Percentiles rank a stretch among this genome's conserved stretches.
These are phyloP conservation scores for Catocala fraxini DNA, from an alignment of 2,888 invertebrate species.

Conservation along the genomic window DNA sequence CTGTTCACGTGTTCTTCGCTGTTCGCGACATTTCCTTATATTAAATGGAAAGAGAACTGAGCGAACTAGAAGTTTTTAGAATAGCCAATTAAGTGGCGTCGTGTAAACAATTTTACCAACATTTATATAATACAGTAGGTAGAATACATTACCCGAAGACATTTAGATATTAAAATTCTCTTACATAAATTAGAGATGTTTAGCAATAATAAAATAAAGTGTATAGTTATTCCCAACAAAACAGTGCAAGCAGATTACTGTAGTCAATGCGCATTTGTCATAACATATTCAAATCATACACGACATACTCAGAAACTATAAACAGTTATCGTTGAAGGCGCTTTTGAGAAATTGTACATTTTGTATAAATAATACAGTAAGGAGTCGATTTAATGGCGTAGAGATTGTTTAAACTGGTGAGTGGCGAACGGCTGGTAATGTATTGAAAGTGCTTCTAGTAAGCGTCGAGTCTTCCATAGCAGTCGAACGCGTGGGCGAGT, in stretches of 20 bases:
- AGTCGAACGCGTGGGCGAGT: conserved; percentile 79
- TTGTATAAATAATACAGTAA: conserved; percentile 85
- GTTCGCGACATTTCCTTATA: conserved; percentile 21
- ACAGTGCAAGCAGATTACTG: conserved; percentile 58
- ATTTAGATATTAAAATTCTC: conserved; percentile 40
- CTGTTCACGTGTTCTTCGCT: conserved; percentile 39
- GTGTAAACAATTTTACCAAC: conserved; percentile 33
- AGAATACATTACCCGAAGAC: conserved; percentile 38
- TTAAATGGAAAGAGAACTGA: conserved; percentile 30
- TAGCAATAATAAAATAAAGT: conserved; percentile 33
- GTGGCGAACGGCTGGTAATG: conserved; percentile 81
- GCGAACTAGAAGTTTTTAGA: conserved; percentile 26
- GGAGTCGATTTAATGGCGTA: conserved; percentile 81
- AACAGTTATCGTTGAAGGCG: conserved; percentile 63
- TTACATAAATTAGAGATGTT: conserved; percentile 36
- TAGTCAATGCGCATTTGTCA: conserved; percentile 56
- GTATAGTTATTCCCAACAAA: conserved; percentile 23
- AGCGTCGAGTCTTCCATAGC: conserved; percentile 87
- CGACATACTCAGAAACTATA: conserved; percentile 62
- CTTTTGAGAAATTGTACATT: conserved; percentile 85
- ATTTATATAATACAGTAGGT: conserved; percentile 42
- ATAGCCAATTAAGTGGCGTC: conserved; percentile 22
- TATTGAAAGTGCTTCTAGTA: conserved; percentile 85
- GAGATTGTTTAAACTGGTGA: conserved; percentile 72
- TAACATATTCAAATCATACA: conserved; percentile 65